A percentile compares a stretch with the other conserved stretches of the same genome.
Conservation (phyloP, 1,140 invertebrate species). For the Pemphigus obesinymphae region DNA sequence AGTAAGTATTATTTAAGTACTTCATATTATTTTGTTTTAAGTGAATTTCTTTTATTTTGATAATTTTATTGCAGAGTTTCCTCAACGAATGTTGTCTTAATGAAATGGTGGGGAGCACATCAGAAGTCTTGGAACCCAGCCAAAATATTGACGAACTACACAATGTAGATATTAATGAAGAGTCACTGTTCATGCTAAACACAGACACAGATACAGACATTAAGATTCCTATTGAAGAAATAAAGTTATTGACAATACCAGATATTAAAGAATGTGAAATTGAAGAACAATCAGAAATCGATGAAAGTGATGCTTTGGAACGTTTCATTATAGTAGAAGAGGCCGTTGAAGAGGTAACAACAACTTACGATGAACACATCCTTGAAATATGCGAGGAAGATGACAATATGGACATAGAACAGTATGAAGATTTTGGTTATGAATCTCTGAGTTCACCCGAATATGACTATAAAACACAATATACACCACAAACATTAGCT, state of each 20-base stretch:
- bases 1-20: constrained; percentile 11
- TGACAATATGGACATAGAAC: constrained; percentile 11
- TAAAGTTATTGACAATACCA: background rate
- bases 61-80: constrained; percentile 24
- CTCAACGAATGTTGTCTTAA: constrained; percentile 33
- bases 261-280: background rate
- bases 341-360: constrained; percentile 30
- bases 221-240: background rate
- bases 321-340: constrained; percentile 35
- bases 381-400: constrained; percentile 27
- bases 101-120: constrained; percentile 38
- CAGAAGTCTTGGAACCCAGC: constrained; percentile 34
- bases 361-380: constrained; percentile 30
- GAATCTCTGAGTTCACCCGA: constrained; percentile 36
- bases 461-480: constrained; percentile 25
- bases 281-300: constrained; percentile 4
- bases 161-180: background rate
- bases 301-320: background rate
- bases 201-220: background rate
- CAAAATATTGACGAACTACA: constrained; percentile 19
- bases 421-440: constrained; percentile 30
- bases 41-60: background rate
- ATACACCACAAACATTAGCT: background rate
- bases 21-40: background rate
- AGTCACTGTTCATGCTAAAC: background rate